phyloP scores from a whole-genome alignment of 2,113 vertebrate genomes.

The Canis aureus region DNA sequence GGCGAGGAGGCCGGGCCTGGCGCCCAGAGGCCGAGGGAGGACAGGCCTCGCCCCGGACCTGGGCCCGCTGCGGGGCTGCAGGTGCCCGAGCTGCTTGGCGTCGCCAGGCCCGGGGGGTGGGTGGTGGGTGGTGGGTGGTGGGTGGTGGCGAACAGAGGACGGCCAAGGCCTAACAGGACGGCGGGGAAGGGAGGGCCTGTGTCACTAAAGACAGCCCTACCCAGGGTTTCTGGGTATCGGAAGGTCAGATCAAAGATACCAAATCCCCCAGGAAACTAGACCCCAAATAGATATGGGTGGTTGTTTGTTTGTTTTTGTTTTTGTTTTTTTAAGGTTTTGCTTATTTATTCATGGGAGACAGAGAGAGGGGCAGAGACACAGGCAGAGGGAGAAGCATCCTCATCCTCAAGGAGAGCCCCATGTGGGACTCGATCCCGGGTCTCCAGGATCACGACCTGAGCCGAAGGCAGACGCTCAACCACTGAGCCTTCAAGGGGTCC shows the following conservation, averaged over 20 bases:
- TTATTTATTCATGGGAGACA: too few species aligned
- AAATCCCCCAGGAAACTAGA: not conserved
- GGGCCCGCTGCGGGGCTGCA: not conserved
- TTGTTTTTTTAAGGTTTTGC: too few species aligned
- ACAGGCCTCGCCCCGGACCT: not conserved
- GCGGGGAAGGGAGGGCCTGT: rapidly evolving
- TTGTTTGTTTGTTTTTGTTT: too few species aligned
- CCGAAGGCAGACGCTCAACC: too few species aligned
- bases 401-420: too few species aligned
- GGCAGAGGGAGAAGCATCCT: too few species aligned
- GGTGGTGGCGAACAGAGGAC: not conserved
- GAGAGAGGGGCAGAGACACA: too few species aligned
- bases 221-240: not conserved
- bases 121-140: too few species aligned
- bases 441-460: too few species aligned
- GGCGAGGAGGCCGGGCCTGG: not conserved
- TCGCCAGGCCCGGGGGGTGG: too few species aligned
- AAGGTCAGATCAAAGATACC: not conserved
- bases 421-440: too few species aligned
- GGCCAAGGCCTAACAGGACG: not conserved
- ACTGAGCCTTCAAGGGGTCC: too few species aligned
- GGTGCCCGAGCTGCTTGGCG: not conserved
- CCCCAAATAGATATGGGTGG: not conserved
- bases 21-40: not conserved
- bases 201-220: not conserved